Evolutionary conservation across 1,140 invertebrate species (phyloP).

Genomic region (honey bee (Apis mellifera)): Amel_HAv3.1 CM009939.2:6115001-6115500

Average conservation of each 20-base stretch:
- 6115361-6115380: not conserved
- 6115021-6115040: not conserved
- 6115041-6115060: not conserved
- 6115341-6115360: not conserved
- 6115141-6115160: not conserved
- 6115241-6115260: conserved; percentile 38
- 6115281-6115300: conserved; percentile 25
- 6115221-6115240: conserved; percentile 23
- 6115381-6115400: not conserved
- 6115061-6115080: conserved; percentile 1
- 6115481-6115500: too few species aligned
- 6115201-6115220: conserved; percentile 30
- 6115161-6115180: not conserved
- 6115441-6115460: conserved; percentile 7
- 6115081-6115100: not conserved
- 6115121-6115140: not conserved
- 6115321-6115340: conserved; percentile 24
- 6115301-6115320: conserved; percentile 18
- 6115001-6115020: not conserved
- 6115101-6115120: not conserved
- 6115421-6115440: not conserved
- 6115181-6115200: not conserved
- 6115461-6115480: conserved; percentile 16
- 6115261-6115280: conserved; percentile 45
- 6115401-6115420: not conserved